phyloP scores from a whole-genome alignment of 2,888 invertebrate species.

The Agonopterix arenella region DNA sequence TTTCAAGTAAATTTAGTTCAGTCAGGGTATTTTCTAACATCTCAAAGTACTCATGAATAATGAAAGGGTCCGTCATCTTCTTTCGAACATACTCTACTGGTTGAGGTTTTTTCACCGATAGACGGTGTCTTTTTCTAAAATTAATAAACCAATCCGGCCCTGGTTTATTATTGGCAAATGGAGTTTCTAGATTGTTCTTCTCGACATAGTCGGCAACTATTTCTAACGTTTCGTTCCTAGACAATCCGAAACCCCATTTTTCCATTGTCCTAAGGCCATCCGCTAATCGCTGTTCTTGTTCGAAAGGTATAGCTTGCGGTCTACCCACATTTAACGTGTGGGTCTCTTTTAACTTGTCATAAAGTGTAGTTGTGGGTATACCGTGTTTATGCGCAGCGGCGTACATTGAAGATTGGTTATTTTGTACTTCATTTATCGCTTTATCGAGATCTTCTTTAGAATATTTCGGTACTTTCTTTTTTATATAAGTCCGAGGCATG shows the following conservation, averaged over 20 bases:
- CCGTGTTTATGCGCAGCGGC: not conserved
- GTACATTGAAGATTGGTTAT: not conserved
- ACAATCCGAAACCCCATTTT: constrained; percentile 27
- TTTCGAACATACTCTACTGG: constrained; percentile 20
- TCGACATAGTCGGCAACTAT: constrained; percentile 17
- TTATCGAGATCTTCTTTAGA: not conserved
- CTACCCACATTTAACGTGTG: not conserved
- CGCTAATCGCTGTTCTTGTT: not conserved
- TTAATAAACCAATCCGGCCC: constrained; percentile 22
- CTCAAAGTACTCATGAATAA: constrained; percentile 8
- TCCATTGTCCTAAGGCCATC: constrained; percentile 9
- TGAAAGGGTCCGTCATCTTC: constrained; percentile 13
- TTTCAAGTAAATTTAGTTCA: constrained; percentile 4
- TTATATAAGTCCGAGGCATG: not conserved
- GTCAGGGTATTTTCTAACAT: constrained; percentile 6
- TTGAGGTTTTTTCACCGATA: constrained; percentile 15
- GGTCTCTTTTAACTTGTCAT: not conserved
- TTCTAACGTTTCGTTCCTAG: constrained; percentile 21
- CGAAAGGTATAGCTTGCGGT: not conserved
- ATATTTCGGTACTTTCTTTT: not conserved
- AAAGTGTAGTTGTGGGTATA: not conserved
- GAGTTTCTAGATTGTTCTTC: constrained; percentile 20
- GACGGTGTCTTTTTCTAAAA: constrained; percentile 18
- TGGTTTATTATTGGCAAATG: constrained; percentile 22
- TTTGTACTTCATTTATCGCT: not conserved